Percentiles rank a stretch among this genome's conserved stretches.
Evolutionary conservation across 1,140 invertebrate genomes (phyloP).

Genomic region (Drosophila arizonae): DNA sequence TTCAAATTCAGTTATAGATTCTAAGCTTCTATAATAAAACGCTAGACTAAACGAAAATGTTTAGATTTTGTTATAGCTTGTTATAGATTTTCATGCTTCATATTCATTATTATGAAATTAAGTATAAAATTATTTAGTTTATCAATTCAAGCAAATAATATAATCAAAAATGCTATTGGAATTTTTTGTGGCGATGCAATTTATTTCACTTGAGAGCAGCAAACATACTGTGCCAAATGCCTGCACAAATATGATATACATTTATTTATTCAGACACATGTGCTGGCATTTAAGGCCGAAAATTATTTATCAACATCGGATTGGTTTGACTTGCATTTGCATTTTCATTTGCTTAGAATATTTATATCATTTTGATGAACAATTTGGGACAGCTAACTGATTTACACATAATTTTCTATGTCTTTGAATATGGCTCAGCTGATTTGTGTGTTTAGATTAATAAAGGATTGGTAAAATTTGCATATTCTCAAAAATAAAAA

Average conservation of each 20-base stretch:
- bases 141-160: neutral
- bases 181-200: neutral
- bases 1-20: neutral
- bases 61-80: no score
- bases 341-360: constrained; percentile 6
- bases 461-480: no score
- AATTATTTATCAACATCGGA: constrained; percentile 27
- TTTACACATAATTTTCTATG: constrained; percentile 32
- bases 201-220: constrained; percentile 5
- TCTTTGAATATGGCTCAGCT: neutral
- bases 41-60: no score
- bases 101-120: no score
- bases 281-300: constrained; percentile 4
- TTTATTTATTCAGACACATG: constrained; percentile 29
- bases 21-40: neutral
- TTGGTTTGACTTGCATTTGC: constrained; percentile 1
- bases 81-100: no score
- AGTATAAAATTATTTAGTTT: neutral
- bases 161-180: neutral
- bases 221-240: constrained; percentile 18
- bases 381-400: constrained; percentile 36
- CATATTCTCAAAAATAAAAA: no score
- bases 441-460: no score
- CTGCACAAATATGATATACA: constrained; percentile 34
- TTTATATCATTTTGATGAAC: constrained; percentile 45